Base-by-base conservation (phyloP, 2,797 vertebrate species). In the Agapornis canus region DNA sequence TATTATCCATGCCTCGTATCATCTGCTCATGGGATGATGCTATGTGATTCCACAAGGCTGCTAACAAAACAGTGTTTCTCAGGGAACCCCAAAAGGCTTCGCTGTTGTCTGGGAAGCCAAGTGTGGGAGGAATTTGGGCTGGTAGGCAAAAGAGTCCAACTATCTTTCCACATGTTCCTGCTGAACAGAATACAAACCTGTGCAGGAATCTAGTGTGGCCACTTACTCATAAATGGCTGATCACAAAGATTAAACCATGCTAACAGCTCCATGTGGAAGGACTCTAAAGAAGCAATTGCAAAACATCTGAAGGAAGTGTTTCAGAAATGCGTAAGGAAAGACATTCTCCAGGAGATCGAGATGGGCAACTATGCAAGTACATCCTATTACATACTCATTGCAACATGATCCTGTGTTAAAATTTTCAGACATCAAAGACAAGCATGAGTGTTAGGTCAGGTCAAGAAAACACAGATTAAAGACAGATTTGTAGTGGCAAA, bases 281-380 rank as follows among this genome's bases (percentile, higher is more conserved):
- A 42, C 84, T 93, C 95, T 71, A 93, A 91, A 95, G 92, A 89
- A 92, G 43, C 57, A 48, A 78, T 93, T 96, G 92, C 86, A 89
- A 95, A 96, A 96, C 76, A 11, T 25, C 49, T 89, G 25, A 89
- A 89, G 94, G 95, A 97, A 95, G 76, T 78, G 86, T 65, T 92
- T 75, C 57, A 96, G 87, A 88, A 94, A 78, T 39, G 79, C 6
- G 23, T 94, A 94, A 93, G 94, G 93, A 86, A 94, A 95, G 69
- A 69, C 63, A 87, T 89, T 89, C 54, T 76, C 80, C 60, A 39
- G 87, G 60, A 96, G 93, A 93, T 95, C 2, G 20, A 96, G 94
- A 96, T 92, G 92, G 86, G 21, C 59, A 72, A 43, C 76, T 90
- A 27, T 86, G 61, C 83, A 86, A 93, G 82, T 92, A 93, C 95